These are phyloP conservation scores for Geopemphigus sp. DNA, from an alignment of 1,140 invertebrate genomes.

Conservation along the genomic window DNA sequence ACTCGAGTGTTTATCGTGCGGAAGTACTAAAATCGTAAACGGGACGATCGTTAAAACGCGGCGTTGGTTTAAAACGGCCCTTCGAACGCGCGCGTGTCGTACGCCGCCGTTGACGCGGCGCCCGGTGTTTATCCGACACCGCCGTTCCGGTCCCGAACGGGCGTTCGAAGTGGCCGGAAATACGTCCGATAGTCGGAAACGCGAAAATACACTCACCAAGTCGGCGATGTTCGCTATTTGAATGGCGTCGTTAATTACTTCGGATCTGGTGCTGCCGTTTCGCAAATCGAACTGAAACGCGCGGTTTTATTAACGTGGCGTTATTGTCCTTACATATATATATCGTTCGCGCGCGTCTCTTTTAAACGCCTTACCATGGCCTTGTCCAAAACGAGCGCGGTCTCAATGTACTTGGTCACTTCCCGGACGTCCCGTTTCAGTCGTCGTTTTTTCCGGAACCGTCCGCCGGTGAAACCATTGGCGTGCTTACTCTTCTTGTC, in stretches of 20 bases:
- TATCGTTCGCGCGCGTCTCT: too few relatives aligned
- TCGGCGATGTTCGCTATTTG: slow-evolving; percentile 96
- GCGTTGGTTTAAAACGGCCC: too few relatives aligned
- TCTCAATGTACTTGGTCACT: slow-evolving; percentile 88
- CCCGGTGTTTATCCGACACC: too few relatives aligned
- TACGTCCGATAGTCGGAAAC: too few relatives aligned
- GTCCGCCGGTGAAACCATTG: slow-evolving; percentile 16
- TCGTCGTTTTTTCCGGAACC: slow-evolving; percentile 45
- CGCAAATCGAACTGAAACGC: slow-evolving; percentile 75
- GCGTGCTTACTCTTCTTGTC: slow-evolving; percentile 68
- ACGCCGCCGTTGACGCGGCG: too few relatives aligned
- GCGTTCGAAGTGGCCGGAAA: too few relatives aligned
- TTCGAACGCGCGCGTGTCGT: too few relatives aligned
- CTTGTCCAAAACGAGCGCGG: slow-evolving; percentile 87
- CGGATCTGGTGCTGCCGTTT: slow-evolving; percentile 81
- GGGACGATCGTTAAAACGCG: background rate
- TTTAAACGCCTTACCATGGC: slow-evolving; percentile 84
- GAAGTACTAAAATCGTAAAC: slow-evolving; percentile 70
- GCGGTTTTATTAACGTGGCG: too few relatives aligned
- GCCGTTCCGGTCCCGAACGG: too few relatives aligned
- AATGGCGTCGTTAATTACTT: slow-evolving; percentile 91
- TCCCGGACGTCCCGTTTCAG: slow-evolving; percentile 67
- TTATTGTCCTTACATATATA: too few relatives aligned
- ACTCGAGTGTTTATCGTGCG: slow-evolving; percentile 88
- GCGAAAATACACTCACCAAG: slow-evolving; percentile 66